Evolutionary conservation across 2,113 vertebrate genomes (phyloP).

Genomic region (Galeopterus variegatus): DNA sequence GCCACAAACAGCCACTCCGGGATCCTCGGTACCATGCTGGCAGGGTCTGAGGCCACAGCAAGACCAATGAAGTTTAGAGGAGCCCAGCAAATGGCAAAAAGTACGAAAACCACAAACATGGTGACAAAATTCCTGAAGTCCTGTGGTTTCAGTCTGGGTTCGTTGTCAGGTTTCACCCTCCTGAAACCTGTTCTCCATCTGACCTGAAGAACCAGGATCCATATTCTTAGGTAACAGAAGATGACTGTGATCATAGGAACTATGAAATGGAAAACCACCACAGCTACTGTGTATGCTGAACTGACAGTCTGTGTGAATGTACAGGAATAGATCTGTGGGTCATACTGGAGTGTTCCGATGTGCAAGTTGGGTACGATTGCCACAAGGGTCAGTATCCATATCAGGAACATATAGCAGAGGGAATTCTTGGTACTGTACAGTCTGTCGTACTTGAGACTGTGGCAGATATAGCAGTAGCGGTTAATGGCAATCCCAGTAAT

Average conservation of each 20-base stretch:
- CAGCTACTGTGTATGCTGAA: constrained; percentile 95
- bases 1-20: constrained; percentile 98
- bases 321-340: constrained; percentile 96
- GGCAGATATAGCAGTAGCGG: constrained; percentile 98
- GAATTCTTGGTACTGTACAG: constrained; percentile 96
- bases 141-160: constrained; percentile 94
- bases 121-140: constrained; percentile 97
- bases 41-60: constrained; percentile 94
- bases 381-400: constrained; percentile 95
- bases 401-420: constrained; percentile 94
- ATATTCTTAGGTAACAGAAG: constrained; percentile 98
- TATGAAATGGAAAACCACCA: constrained; percentile 98
- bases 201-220: constrained; percentile 97
- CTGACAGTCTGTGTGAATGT: constrained; percentile 97
- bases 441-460: constrained; percentile 96
- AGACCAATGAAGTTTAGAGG: constrained; percentile 97
- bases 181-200: too few species aligned
- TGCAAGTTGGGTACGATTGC: constrained; percentile 96
- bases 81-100: constrained; percentile 98
- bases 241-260: constrained; percentile 96
- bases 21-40: constrained; percentile 91
- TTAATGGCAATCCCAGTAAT: constrained; percentile 98
- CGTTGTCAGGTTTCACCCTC: constrained; percentile 95
- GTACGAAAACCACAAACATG: constrained; percentile 98
- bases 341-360: constrained; percentile 95